Evolutionary conservation across 2,888 invertebrate genomes (phyloP).

Genomic region (Sylvicola cinctus): DNA sequence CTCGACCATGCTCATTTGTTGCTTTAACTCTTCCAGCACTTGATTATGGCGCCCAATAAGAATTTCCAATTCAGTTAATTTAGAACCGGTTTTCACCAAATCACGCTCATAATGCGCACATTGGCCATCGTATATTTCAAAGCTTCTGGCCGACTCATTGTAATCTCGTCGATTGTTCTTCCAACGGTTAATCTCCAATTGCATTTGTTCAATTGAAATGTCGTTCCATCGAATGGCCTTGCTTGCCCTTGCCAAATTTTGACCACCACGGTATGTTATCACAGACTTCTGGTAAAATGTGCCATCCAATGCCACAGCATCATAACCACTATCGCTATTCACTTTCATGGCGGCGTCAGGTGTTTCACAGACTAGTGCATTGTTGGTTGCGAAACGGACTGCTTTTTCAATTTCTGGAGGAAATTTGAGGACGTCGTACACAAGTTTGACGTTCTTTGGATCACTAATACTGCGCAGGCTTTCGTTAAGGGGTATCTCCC

Average conservation of each 20-base stretch:
- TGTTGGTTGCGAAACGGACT: slow-evolving; percentile 94
- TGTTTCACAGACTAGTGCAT: slow-evolving; percentile 96
- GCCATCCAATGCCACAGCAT: slow-evolving; percentile 92
- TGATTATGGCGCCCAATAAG: slow-evolving; percentile 52
- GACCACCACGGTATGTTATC: slow-evolving; percentile 93
- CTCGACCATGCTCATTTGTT: slow-evolving; percentile 91
- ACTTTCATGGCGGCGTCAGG: slow-evolving; percentile 95
- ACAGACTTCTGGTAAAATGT: slow-evolving; percentile 99
- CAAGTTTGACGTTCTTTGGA: slow-evolving; percentile 84
- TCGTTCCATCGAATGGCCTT: slow-evolving; percentile 99
- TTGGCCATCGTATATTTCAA: slow-evolving; percentile 21
- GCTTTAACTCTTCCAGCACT: slow-evolving; percentile 76
- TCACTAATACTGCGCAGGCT: slow-evolving; percentile 76
- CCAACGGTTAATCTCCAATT: slow-evolving; percentile 73
- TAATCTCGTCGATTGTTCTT: slow-evolving; percentile 84
- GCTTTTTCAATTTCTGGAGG: slow-evolving; percentile 88
- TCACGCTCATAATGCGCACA: slow-evolving; percentile 16
- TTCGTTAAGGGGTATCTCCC: slow-evolving; percentile 87
- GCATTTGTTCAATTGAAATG: slow-evolving; percentile 86
- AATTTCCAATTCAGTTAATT: slow-evolving; percentile 46
- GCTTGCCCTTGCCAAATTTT: slow-evolving; percentile 82
- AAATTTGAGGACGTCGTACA: slow-evolving; percentile 93
- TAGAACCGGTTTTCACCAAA: slow-evolving; percentile 24
- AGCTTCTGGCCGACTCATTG: slow-evolving; percentile 55
- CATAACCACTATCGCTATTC: slow-evolving; percentile 76